Evolutionary conservation across 2,113 vertebrate genomes (phyloP).

Genomic region (Caranx melampygus): DNA sequence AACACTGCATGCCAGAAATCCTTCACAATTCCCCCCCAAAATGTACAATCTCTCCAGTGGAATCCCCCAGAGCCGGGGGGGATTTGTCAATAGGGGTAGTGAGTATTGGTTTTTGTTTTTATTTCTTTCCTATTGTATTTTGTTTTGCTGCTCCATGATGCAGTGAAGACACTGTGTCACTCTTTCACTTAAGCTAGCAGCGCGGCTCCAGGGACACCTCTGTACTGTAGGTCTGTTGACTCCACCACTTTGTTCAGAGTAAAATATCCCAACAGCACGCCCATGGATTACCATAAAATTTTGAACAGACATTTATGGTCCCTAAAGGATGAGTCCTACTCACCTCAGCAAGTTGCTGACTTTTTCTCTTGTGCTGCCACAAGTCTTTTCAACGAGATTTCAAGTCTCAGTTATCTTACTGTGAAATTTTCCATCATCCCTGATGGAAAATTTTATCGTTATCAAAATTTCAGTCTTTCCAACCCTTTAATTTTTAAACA

Average conservation of each 20-base stretch:
- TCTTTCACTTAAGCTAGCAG: not conserved
- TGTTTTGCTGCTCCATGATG: slow-evolving; percentile 19
- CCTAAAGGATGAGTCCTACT: too few species aligned
- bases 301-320: not conserved
- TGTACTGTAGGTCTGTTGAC: not conserved
- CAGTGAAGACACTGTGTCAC: not conserved
- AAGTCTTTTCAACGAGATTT: too few species aligned
- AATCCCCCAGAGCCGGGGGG: slow-evolving; percentile 11
- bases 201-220: not conserved
- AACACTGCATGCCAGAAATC: slow-evolving; percentile 20
- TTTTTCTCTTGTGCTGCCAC: too few species aligned
- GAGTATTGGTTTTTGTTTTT: slow-evolving; percentile 12
- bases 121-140: not conserved
- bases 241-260: not conserved
- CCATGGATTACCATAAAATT: not conserved
- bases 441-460: too few species aligned
- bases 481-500: too few species aligned
- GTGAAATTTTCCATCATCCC: too few species aligned
- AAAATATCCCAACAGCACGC: not conserved
- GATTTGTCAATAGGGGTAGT: slow-evolving; percentile 31
- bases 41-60: not conserved
- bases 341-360: too few species aligned
- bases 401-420: too few species aligned
- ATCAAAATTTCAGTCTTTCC: too few species aligned
- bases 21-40: slow-evolving; percentile 12